Evolutionary conservation across 1,140 invertebrate genomes (phyloP).

Genomic region (Aleiodes sp.): DNA sequence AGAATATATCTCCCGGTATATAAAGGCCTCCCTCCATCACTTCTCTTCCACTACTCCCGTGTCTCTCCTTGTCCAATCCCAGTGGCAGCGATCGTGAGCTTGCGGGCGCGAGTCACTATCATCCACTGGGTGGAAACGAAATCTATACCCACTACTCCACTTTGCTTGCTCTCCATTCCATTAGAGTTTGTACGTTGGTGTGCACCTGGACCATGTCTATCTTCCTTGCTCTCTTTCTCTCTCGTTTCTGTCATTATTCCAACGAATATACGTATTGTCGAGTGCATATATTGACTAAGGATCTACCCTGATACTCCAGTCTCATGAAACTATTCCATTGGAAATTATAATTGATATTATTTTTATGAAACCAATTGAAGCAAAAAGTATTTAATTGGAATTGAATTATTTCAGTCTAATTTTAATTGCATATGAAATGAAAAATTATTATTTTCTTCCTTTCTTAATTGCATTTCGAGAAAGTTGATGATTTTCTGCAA

Average conservation of each 20-base stretch:
- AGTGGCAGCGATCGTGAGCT: neutral
- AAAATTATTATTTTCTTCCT: too few relatives aligned
- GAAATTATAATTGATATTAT: too few relatives aligned
- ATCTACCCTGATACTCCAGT: neutral
- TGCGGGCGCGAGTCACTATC: neutral
- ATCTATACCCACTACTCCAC: conserved; percentile 6
- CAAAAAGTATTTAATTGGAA: too few relatives aligned
- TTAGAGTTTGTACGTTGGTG: neutral
- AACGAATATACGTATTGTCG: neutral
- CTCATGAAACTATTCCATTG: too few relatives aligned
- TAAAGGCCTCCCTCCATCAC: neutral
- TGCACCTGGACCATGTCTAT: neutral
- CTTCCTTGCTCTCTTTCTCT: neutral
- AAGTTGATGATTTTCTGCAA: too few relatives aligned
- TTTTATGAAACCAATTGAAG: too few relatives aligned
- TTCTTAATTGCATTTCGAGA: too few relatives aligned
- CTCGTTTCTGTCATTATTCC: neutral
- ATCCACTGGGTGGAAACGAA: neutral
- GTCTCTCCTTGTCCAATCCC: neutral
- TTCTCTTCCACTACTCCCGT: neutral
- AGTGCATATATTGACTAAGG: neutral
- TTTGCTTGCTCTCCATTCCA: neutral
- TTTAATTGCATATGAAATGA: too few relatives aligned
- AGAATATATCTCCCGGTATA: conserved; percentile 2
- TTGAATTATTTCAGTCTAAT: too few relatives aligned